Conservation (phyloP, 1,140 invertebrate species). For the Eumeta japonica region DNA sequence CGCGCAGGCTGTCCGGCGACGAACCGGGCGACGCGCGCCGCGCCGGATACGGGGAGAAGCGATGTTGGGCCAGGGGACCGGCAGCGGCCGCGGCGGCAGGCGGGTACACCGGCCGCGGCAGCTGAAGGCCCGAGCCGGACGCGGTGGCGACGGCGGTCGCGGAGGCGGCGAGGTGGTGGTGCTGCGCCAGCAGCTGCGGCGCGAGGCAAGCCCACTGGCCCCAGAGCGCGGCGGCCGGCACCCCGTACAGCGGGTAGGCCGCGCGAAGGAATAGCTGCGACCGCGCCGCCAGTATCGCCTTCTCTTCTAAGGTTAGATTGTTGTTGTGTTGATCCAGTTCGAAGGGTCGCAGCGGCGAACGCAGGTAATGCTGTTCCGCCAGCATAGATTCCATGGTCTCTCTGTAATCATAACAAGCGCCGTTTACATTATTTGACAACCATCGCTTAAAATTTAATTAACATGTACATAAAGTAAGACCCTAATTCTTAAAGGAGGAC, state of each 20-base stretch:
- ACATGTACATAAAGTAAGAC: no score
- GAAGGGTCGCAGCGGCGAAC: constrained; percentile 72
- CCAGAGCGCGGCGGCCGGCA: constrained; percentile 59
- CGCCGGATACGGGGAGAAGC: constrained; percentile 61
- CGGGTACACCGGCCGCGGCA: constrained; percentile 57
- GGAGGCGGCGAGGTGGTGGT: constrained; percentile 35
- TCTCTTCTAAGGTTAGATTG: constrained; percentile 74
- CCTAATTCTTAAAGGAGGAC: no score
- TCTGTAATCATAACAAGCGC: constrained; percentile 62
- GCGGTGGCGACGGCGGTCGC: no score
- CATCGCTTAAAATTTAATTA: no score
- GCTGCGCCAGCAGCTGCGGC: constrained; percentile 56
- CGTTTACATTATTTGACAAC: no score
- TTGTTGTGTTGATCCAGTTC: constrained; percentile 70
- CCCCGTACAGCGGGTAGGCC: constrained; percentile 63
- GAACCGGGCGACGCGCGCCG: constrained; percentile 48
- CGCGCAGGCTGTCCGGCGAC: constrained; percentile 58
- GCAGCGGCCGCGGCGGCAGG: constrained; percentile 28
- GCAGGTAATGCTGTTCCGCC: constrained; percentile 72
- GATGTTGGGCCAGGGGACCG: constrained; percentile 54
- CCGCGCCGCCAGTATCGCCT: constrained; percentile 68
- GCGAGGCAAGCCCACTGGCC: constrained; percentile 64
- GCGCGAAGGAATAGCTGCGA: constrained; percentile 68
- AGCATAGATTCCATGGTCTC: constrained; percentile 83
- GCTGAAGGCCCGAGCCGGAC: constrained; percentile 46